These are phyloP conservation scores for Pedetes capensis DNA, from an alignment of 2,113 vertebrate genomes.

Conservation along the genomic window DNA sequence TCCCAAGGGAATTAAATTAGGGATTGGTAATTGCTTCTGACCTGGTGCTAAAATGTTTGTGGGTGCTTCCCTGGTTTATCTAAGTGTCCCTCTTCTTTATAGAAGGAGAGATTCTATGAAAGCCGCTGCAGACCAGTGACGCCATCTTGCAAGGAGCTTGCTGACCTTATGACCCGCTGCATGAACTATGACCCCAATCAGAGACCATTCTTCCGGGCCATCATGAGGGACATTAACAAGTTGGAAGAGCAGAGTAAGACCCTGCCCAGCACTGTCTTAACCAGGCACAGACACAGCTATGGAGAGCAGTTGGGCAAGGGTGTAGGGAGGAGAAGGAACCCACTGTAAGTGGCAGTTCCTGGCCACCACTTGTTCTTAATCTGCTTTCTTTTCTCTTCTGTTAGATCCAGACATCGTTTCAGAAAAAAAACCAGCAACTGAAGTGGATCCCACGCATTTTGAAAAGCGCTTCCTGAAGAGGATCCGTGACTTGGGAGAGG, in stretches of 20 bases:
- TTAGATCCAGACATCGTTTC: conserved; percentile 87
- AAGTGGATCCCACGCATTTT: conserved; percentile 94
- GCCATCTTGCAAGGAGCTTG: conserved; percentile 93
- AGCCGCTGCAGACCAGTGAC: conserved; percentile 90
- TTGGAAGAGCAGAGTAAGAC: conserved; percentile 92
- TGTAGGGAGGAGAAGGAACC: neutral
- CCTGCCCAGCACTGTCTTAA: fast-evolving
- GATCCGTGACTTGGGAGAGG: conserved; percentile 95
- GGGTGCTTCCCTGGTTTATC: neutral
- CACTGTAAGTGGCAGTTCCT: neutral
- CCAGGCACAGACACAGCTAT: neutral
- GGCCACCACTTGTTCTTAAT: neutral
- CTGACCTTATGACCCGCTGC: conserved; percentile 96
- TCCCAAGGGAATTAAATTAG: neutral
- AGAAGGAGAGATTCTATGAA: conserved; percentile 97
- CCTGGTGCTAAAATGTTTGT: neutral
- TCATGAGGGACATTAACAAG: conserved; percentile 96
- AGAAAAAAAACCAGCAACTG: conserved; percentile 84
- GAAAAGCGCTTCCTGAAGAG: conserved; percentile 94
- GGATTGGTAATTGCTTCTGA: neutral
- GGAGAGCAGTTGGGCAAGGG: neutral
- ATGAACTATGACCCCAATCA: conserved; percentile 98
- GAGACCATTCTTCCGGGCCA: conserved; percentile 97
- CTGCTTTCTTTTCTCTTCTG: neutral
- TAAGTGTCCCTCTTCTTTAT: neutral